Evolutionary conservation across 2,797 vertebrate genomes (phyloP), one percentile per base, ranked within the genome.

Genomic region (Dermochelys coriacea): DNA sequence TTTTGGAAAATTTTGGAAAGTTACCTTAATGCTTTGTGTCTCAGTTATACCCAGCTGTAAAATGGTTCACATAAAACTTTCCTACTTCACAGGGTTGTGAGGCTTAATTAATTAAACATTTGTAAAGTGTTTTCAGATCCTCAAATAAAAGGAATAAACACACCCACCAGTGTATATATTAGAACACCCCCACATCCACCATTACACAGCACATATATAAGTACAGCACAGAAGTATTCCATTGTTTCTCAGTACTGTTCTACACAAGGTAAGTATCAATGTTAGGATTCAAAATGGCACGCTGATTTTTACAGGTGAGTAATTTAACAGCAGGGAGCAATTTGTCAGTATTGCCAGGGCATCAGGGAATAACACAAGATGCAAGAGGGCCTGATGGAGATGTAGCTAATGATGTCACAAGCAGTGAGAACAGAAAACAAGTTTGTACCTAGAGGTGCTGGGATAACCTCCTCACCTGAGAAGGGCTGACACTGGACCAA

Each of bases 221-320:
- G 84, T n/a, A n/a, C n/a, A 93, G 27, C 6, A 12, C 41, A 84
- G 47, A 81, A 41, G 52, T 41, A 45, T 78, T 91, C 84, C 2
- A 75, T 2, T 80, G n/a, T 49, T 82, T 54, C 91, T 91, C 19
- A 57, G 50, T 85, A n/a, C 50, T 59, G 47, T 54, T 90, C n/a
- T 92, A 37, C 2, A 0, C 7, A 34, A n/a, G 64, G 10, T 54
- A 89, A 89, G 84, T 8, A 8, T 75, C 49, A 68, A 85, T 55
- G 29, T 81, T 80, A 82, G 81, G 74, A 88, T 79, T 79, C n/a
- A 91, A 90, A 91, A 82, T 27, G 81, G 8, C 21, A 9, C 74
- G 82, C 86, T 90, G 57, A 88, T 91, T 85, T 90, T 85, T 59
- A 5, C 41, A 51, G 50, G 81, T 94, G 59, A 54, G 16, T 88